Conservation (phyloP, 2,888 invertebrate species). For the Hirudinaria manillensis region DNA sequence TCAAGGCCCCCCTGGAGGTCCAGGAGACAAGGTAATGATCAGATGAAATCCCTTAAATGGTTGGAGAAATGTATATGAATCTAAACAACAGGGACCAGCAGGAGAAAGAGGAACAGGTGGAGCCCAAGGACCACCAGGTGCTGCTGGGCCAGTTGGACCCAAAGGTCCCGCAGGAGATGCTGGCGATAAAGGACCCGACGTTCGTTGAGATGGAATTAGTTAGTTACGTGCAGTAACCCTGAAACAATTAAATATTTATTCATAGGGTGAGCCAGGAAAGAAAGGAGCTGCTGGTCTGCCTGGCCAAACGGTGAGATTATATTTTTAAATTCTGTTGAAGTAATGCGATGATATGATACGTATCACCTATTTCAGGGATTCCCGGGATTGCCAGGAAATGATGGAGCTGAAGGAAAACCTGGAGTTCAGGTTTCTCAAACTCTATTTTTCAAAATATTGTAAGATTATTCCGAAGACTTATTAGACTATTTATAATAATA, state of each 20-base stretch:
- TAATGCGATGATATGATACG: background rate
- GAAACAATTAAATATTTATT: background rate
- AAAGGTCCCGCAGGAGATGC: constrained; percentile 22
- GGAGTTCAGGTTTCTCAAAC: constrained; percentile 18
- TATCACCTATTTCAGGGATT: constrained; percentile 5
- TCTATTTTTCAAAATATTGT: no score
- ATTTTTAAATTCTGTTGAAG: background rate
- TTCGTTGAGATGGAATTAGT: background rate
- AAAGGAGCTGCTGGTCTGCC: constrained; percentile 26
- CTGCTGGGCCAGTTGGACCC: constrained; percentile 23
- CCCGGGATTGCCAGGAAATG: constrained; percentile 22
- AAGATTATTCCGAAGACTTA: background rate
- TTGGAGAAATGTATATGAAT: background rate
- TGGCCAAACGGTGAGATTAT: constrained; percentile 9
- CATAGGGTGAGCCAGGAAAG: constrained; percentile 27
- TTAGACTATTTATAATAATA: no score
- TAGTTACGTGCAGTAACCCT: background rate
- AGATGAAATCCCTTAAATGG: background rate
- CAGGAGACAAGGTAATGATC: constrained; percentile 24
- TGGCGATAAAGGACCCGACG: constrained; percentile 29
- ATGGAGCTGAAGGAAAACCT: constrained; percentile 28
- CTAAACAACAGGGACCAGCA: constrained; percentile 8
- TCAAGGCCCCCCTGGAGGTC: constrained; percentile 25
- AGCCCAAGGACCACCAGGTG: constrained; percentile 21
- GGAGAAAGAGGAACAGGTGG: constrained; percentile 22